Base-by-base conservation (phyloP, 2,113 vertebrate genomes). In the Leptosomus discolor region DNA sequence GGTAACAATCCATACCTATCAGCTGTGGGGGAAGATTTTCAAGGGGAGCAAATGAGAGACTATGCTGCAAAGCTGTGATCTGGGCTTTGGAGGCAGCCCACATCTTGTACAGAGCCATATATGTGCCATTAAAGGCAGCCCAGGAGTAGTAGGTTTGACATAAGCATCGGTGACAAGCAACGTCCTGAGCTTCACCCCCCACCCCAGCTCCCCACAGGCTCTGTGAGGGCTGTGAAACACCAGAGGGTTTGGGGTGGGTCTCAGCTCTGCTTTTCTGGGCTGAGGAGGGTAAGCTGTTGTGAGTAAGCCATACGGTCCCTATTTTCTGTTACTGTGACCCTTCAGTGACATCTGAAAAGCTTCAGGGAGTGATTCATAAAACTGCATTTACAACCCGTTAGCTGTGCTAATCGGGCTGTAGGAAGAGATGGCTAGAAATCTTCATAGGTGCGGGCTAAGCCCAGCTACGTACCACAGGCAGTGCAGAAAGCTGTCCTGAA, bases 331-430 rank as follows among this genome's bases (percentile, higher is more conserved):
- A 23, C 64, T 22, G 26, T 80, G 71, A 69, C 71, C 8, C 5
- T 88, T 70, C 60, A 1, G 24, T 37, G 73, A 74, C 69, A 87
- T 17, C 41, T 3, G 9, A 56, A 92, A 85, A 82, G 2, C 80
- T 87, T 91, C 51, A 68, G 69, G 48, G 63, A 91, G 30, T 48
- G 68, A 86, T 60, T 91, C 45, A 75, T 54, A 70, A 85, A 91
- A 64, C 27, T 0, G 0, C 39, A 30, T 64, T 94, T 89, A 87
- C 27, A 71, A n/a, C 24, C 18, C 3, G 2, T 9, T 23, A 53
- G 60, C 37, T 68, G 46, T 2, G 5, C 36, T 70, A 39, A 80
- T 4, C n/a, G 60, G 75, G 30, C 50, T 79, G 37, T 2, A 39
- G 68, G 68, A 74, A 81, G 51, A 84, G 43, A 12, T 36, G 39